These are phyloP conservation scores for Anabas testudineus DNA, from an alignment of 2,797 vertebrate species.

Conservation along the genomic window DNA sequence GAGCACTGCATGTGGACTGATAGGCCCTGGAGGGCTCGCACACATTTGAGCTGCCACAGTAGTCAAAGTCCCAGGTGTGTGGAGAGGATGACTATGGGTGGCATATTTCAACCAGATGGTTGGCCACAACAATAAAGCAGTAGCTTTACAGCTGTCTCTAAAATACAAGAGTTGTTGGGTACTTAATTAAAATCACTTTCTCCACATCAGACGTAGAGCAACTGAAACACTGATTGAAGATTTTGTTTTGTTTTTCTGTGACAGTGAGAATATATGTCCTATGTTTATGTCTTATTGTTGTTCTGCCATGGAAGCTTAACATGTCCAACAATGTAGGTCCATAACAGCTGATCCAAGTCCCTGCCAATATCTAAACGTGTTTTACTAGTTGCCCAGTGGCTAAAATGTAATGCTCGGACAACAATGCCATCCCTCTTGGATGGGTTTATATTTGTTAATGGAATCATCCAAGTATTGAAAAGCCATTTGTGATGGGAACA, in stretches of 20 bases:
- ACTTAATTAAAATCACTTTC: slow-evolving; percentile 16
- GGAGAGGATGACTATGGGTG: slow-evolving; percentile 58
- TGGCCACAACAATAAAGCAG: slow-evolving; percentile 46
- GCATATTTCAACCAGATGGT: slow-evolving; percentile 65
- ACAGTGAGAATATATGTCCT: not conserved
- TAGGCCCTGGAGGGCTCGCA: slow-evolving; percentile 67
- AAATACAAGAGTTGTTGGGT: slow-evolving; percentile 28
- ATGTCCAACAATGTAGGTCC: slow-evolving; percentile 53
- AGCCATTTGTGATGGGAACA: slow-evolving; percentile 48
- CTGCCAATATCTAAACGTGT: slow-evolving; percentile 76
- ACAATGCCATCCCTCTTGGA: slow-evolving; percentile 66
- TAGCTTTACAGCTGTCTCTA: slow-evolving; percentile 45
- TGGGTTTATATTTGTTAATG: slow-evolving; percentile 65
- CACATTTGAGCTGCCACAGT: slow-evolving; percentile 57
- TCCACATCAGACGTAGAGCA: not conserved
- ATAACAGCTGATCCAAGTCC: slow-evolving; percentile 70
- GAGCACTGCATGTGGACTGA: slow-evolving; percentile 69
- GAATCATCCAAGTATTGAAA: slow-evolving; percentile 49
- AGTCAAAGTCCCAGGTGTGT: slow-evolving; percentile 64
- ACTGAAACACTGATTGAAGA: slow-evolving; percentile 19
- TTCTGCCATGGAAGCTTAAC: slow-evolving; percentile 69
- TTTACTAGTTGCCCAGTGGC: slow-evolving; percentile 69
- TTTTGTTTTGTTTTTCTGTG: not conserved
- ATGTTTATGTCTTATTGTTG: slow-evolving; percentile 12
- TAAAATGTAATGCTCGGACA: slow-evolving; percentile 78